Evolutionary conservation across 53 echinoderm and acorn worm genomes (phyloP), one percentile per base, ranked within the genome.

Genomic region (Henricia sp.): DNA sequence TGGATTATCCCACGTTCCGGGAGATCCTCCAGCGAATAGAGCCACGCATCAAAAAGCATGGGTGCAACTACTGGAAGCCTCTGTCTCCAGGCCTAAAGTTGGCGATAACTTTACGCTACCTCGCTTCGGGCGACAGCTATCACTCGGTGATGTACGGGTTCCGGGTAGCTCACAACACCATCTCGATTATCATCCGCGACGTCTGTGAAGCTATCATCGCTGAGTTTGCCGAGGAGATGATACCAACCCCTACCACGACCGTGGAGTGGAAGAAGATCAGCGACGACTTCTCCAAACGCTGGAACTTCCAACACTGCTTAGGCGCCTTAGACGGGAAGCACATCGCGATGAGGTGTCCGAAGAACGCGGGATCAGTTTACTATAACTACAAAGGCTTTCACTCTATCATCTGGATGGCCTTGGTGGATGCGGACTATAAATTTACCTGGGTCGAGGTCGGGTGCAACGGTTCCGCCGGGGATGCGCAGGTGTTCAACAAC

Each of bases 251-350:
- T 19, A 10, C 54, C 20, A 54, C 8, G 17, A 16, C 54, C 13
- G 54, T 19, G 4, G 54, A 54, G 20, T 54, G 54, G 54, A 54
- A n/a, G 20, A 21, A 6, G 3, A 80, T 90, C 1, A 86, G 85
- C 32, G 37, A 57, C 1, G 44, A 55, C 5, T 90, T 56, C 65
- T 10, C 36, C 1, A 12, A 70, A 25, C 52, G 59, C 23, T 90
- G 85, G 85, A 86, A 90, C 65, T 90, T 90, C 32, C 86, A 86
- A 20, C 78, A 86, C 35, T 40, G 28, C 41, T 35, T 25, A n/a
- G 90, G 83, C 6, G 76, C 90, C 44, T n/a, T 88, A 0, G 88
- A 88, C 40, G 88, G 82, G 3, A 88, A 83, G 52, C 83, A 88
- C 56, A 38, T 90, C 17, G 59, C 74, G 13, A 70, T 67, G 36